These are phyloP conservation scores for Zaprionus lineosus DNA, from an alignment of 2,888 invertebrate species.

Conservation along the genomic window DNA sequence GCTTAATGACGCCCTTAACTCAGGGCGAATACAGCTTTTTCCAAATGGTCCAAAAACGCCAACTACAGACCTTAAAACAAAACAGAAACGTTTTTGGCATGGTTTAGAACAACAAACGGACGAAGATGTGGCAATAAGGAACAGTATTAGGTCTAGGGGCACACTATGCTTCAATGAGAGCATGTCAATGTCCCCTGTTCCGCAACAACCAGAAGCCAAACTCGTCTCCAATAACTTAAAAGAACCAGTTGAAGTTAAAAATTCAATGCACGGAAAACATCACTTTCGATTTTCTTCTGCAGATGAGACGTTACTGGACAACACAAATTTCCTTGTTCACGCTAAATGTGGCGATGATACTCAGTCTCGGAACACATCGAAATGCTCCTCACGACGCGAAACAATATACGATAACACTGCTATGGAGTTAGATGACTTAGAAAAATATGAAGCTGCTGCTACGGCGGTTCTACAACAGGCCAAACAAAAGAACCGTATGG, in stretches of 20 bases:
- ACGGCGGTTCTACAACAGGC: constrained; percentile 13
- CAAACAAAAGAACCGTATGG: background rate
- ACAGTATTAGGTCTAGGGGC: constrained; percentile 35
- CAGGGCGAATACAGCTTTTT: constrained; percentile 67
- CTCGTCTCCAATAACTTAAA: background rate
- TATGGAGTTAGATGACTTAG: constrained; percentile 52
- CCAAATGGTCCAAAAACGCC: constrained; percentile 60
- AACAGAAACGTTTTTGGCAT: constrained; percentile 23
- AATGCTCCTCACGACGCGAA: constrained; percentile 50
- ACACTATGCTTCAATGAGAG: constrained; percentile 54
- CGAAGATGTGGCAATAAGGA: background rate
- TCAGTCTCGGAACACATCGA: constrained; percentile 56
- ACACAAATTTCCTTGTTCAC: constrained; percentile 66
- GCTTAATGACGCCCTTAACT: constrained; percentile 70
- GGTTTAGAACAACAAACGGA: constrained; percentile 21
- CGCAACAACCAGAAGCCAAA: background rate
- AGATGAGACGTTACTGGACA: constrained; percentile 68
- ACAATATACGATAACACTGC: constrained; percentile 40
- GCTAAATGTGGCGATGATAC: constrained; percentile 72
- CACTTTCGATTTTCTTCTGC: constrained; percentile 60
- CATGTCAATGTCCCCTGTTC: constrained; percentile 45
- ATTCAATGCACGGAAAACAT: background rate
- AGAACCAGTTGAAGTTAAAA: constrained; percentile 1
- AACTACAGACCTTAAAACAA: constrained; percentile 30
- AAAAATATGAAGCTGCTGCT: constrained; percentile 31